Percentiles rank a stretch among this genome's conserved stretches.
Evolutionary conservation across 1,140 invertebrate species (phyloP).

Genomic region (Brachionus sp.): DNA sequence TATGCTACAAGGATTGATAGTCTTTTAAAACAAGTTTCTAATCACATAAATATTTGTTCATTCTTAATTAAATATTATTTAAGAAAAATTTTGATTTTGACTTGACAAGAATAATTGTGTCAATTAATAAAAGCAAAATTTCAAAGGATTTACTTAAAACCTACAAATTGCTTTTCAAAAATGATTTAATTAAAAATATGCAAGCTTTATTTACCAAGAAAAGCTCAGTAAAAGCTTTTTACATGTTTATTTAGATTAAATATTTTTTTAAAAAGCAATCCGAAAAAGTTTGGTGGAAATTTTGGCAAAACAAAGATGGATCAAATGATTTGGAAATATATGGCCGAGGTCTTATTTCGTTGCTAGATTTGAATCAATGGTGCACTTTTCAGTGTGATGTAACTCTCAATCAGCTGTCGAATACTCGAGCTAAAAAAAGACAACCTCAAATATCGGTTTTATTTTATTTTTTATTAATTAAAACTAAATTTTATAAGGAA

Average conservation of each 20-base stretch:
- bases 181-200: neutral
- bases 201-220: neutral
- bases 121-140: neutral
- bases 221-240: neutral
- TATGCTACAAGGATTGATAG: neutral
- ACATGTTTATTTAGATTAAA: neutral
- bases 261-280: neutral
- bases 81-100: neutral
- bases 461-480: neutral
- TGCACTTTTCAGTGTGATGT: neutral
- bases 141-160: neutral
- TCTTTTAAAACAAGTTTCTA: neutral
- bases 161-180: neutral
- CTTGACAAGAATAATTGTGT: neutral
- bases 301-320: neutral
- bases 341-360: neutral
- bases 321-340: conserved; percentile 3
- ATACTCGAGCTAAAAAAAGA: neutral
- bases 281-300: conserved; percentile 29
- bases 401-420: neutral
- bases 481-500: conserved; percentile 10
- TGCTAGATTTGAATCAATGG: neutral
- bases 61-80: neutral
- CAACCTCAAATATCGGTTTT: neutral
- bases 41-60: neutral